phyloP scores from a whole-genome alignment of 2,888 invertebrate genomes.

The Coenonympha arcania region DNA sequence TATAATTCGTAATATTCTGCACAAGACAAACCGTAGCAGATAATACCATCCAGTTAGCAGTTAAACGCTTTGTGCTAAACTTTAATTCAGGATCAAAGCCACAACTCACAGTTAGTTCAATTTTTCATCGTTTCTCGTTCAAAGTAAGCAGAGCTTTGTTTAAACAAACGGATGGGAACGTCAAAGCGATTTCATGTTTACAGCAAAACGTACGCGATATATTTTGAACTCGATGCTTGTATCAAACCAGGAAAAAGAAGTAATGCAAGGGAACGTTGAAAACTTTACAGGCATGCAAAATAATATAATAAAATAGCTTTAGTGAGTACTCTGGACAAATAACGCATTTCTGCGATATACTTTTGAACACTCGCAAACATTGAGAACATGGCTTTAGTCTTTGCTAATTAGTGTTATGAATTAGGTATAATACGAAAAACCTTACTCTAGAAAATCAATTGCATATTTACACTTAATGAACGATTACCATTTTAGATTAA shows the following conservation, averaged over 20 bases:
- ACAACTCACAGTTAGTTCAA: background rate
- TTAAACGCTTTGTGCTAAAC: background rate
- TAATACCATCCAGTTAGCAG: background rate
- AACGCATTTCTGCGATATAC: too few relatives aligned
- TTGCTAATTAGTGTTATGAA: too few relatives aligned
- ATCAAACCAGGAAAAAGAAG: constrained; percentile 10
- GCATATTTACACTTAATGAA: too few relatives aligned
- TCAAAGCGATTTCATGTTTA: constrained; percentile 23
- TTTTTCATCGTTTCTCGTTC: constrained; percentile 12
- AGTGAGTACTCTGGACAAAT: too few relatives aligned
- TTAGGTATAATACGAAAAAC: too few relatives aligned
- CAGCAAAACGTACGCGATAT: constrained; percentile 12
- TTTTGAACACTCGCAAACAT: too few relatives aligned
- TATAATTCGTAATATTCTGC: background rate
- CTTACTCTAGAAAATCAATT: too few relatives aligned
- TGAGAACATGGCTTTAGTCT: too few relatives aligned
- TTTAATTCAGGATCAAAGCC: constrained; percentile 6
- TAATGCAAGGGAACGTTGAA: background rate
- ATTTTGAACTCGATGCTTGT: constrained; percentile 12
- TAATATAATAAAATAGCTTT: too few relatives aligned
- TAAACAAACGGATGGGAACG: constrained; percentile 15
- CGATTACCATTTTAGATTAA: too few relatives aligned
- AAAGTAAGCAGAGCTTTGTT: constrained; percentile 10
- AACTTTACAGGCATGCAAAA: too few relatives aligned
- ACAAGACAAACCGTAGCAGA: background rate